A percentile compares a stretch with the other conserved stretches of the same genome.
These are phyloP conservation scores for Mimas tiliae DNA, from an alignment of 2,888 invertebrate genomes.

Conservation along the genomic window DNA sequence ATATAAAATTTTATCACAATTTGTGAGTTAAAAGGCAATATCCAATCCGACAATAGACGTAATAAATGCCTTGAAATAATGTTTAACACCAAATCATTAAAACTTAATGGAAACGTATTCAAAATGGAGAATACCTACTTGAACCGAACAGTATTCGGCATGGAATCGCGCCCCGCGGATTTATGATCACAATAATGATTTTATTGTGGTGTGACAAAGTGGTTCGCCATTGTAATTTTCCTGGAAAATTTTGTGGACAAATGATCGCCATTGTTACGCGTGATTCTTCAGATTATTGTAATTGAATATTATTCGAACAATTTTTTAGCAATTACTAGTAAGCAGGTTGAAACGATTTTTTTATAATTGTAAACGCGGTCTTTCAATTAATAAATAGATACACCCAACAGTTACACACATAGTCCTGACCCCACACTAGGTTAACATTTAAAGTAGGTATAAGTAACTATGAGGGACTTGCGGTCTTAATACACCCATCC, in stretches of 20 bases:
- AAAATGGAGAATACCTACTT: constrained; percentile 1
- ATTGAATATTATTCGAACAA: background rate
- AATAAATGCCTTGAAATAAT: background rate
- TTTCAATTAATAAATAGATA: too few relatives aligned
- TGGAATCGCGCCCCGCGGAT: constrained; percentile 24
- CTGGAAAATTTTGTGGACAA: constrained; percentile 28
- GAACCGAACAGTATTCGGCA: background rate
- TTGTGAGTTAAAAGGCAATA: background rate
- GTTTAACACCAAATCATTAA: constrained; percentile 1
- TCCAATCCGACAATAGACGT: background rate
- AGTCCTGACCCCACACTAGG: too few relatives aligned
- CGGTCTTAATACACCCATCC: too few relatives aligned
- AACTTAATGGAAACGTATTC: background rate
- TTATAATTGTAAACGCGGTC: too few relatives aligned
- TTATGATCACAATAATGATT: constrained; percentile 32
- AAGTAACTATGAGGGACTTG: too few relatives aligned
- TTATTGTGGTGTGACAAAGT: constrained; percentile 24
- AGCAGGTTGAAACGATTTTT: too few relatives aligned
- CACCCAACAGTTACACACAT: too few relatives aligned
- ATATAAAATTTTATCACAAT: too few relatives aligned
- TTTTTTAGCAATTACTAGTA: background rate
- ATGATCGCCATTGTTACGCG: constrained; percentile 1
- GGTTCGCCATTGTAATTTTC: constrained; percentile 28
- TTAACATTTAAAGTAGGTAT: too few relatives aligned
- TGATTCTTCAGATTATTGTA: background rate